Conservation (phyloP, 1,140 invertebrate species). For the Piezodorus guildinii region DNA sequence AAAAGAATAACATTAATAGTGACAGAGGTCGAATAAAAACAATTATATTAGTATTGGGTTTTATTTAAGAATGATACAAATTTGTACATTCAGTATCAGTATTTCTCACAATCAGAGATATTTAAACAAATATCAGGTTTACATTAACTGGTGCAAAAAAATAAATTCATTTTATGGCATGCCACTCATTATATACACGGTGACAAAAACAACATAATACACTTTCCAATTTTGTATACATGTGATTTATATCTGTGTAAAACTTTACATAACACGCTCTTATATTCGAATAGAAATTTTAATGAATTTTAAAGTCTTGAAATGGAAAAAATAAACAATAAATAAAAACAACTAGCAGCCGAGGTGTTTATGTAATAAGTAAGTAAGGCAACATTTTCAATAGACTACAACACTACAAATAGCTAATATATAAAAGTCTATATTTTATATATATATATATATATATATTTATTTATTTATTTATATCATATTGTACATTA, state of each 20-base stretch:
- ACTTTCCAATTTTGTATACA: conserved; percentile 4
- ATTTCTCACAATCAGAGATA: conserved; percentile 13
- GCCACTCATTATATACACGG: conserved; percentile 5
- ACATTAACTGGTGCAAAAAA: conserved; percentile 17
- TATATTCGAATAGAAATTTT: too few species aligned
- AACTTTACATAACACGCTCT: conserved; percentile 1
- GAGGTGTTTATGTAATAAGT: conserved; percentile 13
- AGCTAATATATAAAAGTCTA: conserved; percentile 20
- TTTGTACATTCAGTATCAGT: conserved; percentile 21
- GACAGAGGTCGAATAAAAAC: background rate
- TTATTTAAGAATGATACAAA: conserved; percentile 22
- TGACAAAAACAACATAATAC: conserved; percentile 15
- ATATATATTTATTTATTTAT: conserved; percentile 11
- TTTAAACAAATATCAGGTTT: conserved; percentile 17
- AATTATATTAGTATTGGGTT: conserved; percentile 18
- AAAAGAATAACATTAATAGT: too few species aligned
- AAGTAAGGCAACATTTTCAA: conserved; percentile 22
- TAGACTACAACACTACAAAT: conserved; percentile 19
- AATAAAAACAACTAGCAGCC: conserved; percentile 1
- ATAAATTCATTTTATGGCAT: conserved; percentile 17
- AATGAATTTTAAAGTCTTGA: too few species aligned
- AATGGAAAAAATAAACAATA: conserved; percentile 4
- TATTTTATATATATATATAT: too few species aligned
- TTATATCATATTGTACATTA: background rate
- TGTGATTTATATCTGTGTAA: conserved; percentile 1